Conservation (phyloP, 2,113 vertebrate species). For the Gnathonemus echidnorhynchus region DNA sequence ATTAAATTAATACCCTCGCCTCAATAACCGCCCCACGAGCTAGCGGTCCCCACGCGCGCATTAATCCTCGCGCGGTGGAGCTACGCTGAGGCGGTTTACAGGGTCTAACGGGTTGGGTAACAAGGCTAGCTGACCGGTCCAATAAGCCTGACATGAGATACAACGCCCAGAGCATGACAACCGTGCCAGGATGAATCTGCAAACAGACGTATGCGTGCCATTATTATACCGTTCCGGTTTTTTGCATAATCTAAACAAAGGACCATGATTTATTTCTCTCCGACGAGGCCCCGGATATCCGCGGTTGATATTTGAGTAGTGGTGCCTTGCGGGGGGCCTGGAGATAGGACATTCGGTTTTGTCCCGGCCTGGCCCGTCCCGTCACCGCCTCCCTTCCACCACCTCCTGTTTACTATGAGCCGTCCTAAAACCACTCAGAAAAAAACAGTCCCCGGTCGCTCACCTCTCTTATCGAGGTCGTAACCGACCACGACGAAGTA, state of each 20-base stretch:
- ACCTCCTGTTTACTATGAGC: slow-evolving; percentile 20
- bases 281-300: slow-evolving; percentile 48
- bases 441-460: slow-evolving; percentile 35
- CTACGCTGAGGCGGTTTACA: neutral
- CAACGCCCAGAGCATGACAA: neutral
- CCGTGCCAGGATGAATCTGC: neutral
- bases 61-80: neutral
- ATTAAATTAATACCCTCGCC: neutral
- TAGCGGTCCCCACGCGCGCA: neutral
- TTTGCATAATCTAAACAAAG: neutral
- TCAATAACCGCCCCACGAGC: neutral
- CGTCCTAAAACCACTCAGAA: slow-evolving; percentile 29
- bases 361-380: slow-evolving; percentile 12
- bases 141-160: neutral
- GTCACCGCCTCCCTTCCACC: slow-evolving; percentile 27
- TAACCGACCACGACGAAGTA: slow-evolving; percentile 89
- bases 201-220: neutral
- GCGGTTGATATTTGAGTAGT: slow-evolving; percentile 39
- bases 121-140: neutral
- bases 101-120: neutral
- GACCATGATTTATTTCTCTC: neutral
- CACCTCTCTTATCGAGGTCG: slow-evolving; percentile 80
- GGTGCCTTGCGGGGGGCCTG: slow-evolving; percentile 14
- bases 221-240: neutral
- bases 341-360: neutral